Conservation (phyloP, 2,797 vertebrate genomes). For the Lutjanus argentimaculatus region DNA sequence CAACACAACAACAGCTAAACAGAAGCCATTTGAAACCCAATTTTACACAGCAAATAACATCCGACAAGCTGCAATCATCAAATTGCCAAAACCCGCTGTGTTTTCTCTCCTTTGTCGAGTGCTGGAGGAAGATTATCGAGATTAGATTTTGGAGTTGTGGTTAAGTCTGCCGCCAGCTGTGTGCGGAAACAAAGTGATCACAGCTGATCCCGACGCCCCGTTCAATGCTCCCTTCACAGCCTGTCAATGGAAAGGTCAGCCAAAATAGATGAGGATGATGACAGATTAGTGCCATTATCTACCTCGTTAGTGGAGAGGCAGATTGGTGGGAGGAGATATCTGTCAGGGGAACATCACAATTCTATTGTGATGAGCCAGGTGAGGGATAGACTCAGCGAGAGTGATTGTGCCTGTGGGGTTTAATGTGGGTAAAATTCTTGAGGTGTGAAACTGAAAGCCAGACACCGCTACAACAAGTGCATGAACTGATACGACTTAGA, state of each 20-base stretch:
- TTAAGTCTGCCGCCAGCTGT: slow-evolving; percentile 46
- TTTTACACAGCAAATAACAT: slow-evolving; percentile 21
- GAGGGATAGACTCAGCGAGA: slow-evolving; percentile 7
- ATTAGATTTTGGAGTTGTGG: slow-evolving; percentile 58
- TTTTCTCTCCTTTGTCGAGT: slow-evolving; percentile 1
- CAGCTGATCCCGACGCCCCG: slow-evolving; percentile 32
- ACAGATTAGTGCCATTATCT: slow-evolving; percentile 58
- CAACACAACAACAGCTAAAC: slow-evolving; percentile 21
- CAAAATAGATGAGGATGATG: slow-evolving; percentile 47
- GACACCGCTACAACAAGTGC: not conserved
- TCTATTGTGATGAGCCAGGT: slow-evolving; percentile 36
- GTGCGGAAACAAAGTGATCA: slow-evolving; percentile 55
- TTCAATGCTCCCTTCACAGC: slow-evolving; percentile 15
- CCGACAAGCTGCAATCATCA: slow-evolving; percentile 28
- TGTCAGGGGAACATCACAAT: not conserved
- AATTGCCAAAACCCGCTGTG: slow-evolving; percentile 25
- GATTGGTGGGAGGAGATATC: slow-evolving; percentile 48
- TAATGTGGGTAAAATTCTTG: not conserved
- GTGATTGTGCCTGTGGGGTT: not conserved
- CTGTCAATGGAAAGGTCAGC: slow-evolving; percentile 45
- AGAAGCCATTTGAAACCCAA: slow-evolving; percentile 16
- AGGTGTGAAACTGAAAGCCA: not conserved
- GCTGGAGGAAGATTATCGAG: slow-evolving; percentile 50
- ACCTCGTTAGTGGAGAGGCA: slow-evolving; percentile 26
- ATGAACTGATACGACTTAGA: not conserved